Percentiles rank a stretch among this genome's conserved stretches.
These are phyloP conservation scores for Arizona elegans DNA, from an alignment of 2,113 vertebrate genomes.

Conservation along the genomic window DNA sequence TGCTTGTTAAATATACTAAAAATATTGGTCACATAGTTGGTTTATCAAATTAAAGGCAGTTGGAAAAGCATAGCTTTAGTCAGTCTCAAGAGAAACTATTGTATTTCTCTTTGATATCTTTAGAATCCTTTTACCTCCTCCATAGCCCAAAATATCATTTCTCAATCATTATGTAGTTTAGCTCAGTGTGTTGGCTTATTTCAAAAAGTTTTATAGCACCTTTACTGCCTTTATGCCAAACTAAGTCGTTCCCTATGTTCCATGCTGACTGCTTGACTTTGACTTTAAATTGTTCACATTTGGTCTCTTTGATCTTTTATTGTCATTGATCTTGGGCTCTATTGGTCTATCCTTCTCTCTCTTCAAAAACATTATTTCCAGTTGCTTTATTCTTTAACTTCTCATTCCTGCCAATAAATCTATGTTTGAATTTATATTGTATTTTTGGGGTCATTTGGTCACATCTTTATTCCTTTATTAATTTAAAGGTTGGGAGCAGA, in stretches of 20 bases:
- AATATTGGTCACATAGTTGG: background rate
- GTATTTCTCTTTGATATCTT: background rate
- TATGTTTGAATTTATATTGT: slow-evolving; percentile 34
- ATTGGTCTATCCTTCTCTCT: slow-evolving; percentile 44
- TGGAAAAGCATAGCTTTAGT: background rate
- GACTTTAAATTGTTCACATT: slow-evolving; percentile 48
- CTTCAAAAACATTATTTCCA: slow-evolving; percentile 35
- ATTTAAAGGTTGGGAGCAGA: slow-evolving; percentile 8
- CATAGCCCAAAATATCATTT: slow-evolving; percentile 41
- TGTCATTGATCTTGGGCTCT: slow-evolving; percentile 37
- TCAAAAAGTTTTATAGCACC: slow-evolving; percentile 38
- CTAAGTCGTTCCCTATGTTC: slow-evolving; percentile 37
- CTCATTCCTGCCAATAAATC: slow-evolving; percentile 35
- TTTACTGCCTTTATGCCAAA: slow-evolving; percentile 39
- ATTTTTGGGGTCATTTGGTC: slow-evolving; percentile 32
- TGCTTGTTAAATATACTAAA: slow-evolving; percentile 28
- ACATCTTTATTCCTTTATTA: slow-evolving; percentile 14
- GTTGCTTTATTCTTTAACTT: slow-evolving; percentile 12
- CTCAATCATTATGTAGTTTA: slow-evolving; percentile 29
- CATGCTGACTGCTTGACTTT: slow-evolving; percentile 28
- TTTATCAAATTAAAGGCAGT: background rate
- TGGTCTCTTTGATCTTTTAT: slow-evolving; percentile 49
- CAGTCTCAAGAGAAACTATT: slow-evolving; percentile 27
- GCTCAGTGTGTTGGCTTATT: slow-evolving; percentile 33
- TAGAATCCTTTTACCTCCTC: slow-evolving; percentile 20